Percentiles rank a stretch among this genome's conserved stretches.
Evolutionary conservation across 2,113 vertebrate genomes (phyloP).

Genomic region (Acrocephalus kingi): DNA sequence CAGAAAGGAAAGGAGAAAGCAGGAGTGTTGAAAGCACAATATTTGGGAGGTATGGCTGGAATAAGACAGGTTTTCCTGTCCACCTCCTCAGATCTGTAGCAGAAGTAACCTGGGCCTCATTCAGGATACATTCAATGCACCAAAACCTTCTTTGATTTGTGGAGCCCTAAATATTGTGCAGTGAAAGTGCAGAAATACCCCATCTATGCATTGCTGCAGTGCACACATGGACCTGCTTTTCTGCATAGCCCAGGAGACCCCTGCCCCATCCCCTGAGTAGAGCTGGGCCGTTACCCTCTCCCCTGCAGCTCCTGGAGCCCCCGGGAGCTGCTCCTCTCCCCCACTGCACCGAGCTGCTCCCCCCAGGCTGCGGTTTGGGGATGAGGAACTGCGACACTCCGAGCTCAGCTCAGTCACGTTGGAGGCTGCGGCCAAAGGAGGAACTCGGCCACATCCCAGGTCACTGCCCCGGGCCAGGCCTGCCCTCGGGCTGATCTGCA

Average conservation of each 20-base stretch:
- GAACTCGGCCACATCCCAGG: constrained; percentile 17
- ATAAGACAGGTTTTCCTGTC: not conserved
- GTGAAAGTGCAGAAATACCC: constrained; percentile 11
- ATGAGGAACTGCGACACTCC: constrained; percentile 7
- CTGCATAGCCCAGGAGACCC: not conserved
- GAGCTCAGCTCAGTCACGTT: not conserved
- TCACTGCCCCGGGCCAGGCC: not conserved
- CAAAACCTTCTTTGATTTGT: constrained; percentile 23
- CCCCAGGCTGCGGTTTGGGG: not conserved
- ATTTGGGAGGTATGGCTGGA: not conserved
- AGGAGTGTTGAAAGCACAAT: not conserved
- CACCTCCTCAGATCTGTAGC: constrained; percentile 7
- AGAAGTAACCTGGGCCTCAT: not conserved
- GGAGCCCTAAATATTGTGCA: not conserved
- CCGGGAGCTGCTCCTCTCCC: not conserved
- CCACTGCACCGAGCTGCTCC: not conserved
- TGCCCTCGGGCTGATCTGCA: not conserved
- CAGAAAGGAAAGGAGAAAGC: not conserved
- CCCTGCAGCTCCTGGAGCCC: rapidly evolving
- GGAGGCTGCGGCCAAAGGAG: constrained; percentile 15
- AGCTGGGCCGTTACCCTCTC: not conserved
- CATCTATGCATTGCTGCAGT: not conserved
- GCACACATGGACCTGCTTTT: not conserved
- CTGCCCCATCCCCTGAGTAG: not conserved
- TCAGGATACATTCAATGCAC: not conserved